Percentiles rank a stretch among this genome's conserved stretches.
phyloP scores from a whole-genome alignment of 2,888 invertebrate genomes.

The Zaprionus lineosus region DNA sequence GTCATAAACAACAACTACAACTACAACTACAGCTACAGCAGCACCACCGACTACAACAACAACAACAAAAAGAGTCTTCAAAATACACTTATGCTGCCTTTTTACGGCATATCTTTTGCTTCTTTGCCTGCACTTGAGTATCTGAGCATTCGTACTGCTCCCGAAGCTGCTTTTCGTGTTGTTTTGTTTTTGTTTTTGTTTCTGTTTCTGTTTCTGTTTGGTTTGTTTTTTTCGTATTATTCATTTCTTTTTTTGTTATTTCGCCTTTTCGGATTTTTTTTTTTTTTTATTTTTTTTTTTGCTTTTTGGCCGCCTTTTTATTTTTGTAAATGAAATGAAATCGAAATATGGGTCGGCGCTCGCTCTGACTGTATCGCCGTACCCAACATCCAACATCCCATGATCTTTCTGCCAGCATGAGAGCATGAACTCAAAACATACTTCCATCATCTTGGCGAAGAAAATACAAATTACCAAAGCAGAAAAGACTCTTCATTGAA shows the following conservation, averaged over 20 bases:
- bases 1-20: slow-evolving; percentile 37
- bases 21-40: not conserved
- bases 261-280: slow-evolving; percentile 37
- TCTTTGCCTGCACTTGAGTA: slow-evolving; percentile 71
- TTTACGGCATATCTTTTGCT: slow-evolving; percentile 70
- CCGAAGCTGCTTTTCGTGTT: slow-evolving; percentile 62
- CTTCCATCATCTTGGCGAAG: slow-evolving; percentile 46
- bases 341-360: slow-evolving; percentile 68
- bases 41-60: no score
- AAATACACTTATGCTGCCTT: slow-evolving; percentile 72
- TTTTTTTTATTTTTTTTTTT: slow-evolving; percentile 30
- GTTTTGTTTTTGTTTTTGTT: slow-evolving; percentile 42
- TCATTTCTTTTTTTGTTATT: slow-evolving; percentile 28
- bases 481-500: slow-evolving; percentile 11
- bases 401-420: slow-evolving; percentile 45
- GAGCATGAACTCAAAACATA: slow-evolving; percentile 65
- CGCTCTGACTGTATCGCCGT: slow-evolving; percentile 42
- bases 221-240: slow-evolving; percentile 25
- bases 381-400: slow-evolving; percentile 40
- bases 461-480: slow-evolving; percentile 23
- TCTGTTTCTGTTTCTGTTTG: slow-evolving; percentile 42
- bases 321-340: slow-evolving; percentile 71
- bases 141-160: slow-evolving; percentile 44
- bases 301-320: slow-evolving; percentile 52
- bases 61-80: slow-evolving; percentile 60